Percentiles rank a stretch among this genome's conserved stretches.
phyloP scores from a whole-genome alignment of 1,140 invertebrate genomes.

The Chionoecetes opilio region DNA sequence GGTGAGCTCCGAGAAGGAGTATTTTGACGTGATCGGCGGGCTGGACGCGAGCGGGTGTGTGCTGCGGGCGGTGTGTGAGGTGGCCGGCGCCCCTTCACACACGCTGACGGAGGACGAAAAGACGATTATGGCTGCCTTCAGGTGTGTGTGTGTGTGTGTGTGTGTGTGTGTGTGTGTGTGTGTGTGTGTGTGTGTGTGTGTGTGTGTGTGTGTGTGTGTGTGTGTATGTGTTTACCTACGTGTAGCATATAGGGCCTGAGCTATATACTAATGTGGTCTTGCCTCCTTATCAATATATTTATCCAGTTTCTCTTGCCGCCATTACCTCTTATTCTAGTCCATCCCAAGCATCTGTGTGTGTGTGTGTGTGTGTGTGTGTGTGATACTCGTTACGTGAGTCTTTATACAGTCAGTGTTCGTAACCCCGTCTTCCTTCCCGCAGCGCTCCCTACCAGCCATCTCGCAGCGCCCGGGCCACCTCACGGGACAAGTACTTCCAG shows the following conservation, averaged over 20 bases:
- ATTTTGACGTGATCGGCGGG: conserved; percentile 27
- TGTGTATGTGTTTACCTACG: conserved; percentile 6
- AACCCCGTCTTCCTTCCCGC: neutral
- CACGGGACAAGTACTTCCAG: neutral
- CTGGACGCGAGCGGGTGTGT: conserved; percentile 54
- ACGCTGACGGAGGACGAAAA: conserved; percentile 40
- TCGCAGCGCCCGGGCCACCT: neutral
- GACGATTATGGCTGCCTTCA: conserved; percentile 51
- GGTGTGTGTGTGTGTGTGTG: neutral
- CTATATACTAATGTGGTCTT: too few species aligned
- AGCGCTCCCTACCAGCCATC: neutral
- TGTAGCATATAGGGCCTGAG: too few species aligned
- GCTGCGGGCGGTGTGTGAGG: conserved; percentile 57
- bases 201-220: conserved; percentile 49
- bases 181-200: conserved; percentile 47
- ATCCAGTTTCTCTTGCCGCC: too few species aligned
- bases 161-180: conserved; percentile 47
- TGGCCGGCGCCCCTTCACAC: neutral
- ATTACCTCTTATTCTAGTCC: too few species aligned
- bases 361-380: too few species aligned
- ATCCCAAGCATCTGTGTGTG: too few species aligned
- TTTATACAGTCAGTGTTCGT: neutral
- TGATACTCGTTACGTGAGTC: too few species aligned
- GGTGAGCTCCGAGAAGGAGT: conserved; percentile 12
- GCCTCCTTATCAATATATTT: too few species aligned